These are phyloP conservation scores for Diceros bicornis DNA, from an alignment of 2,797 vertebrate genomes.

Conservation along the genomic window DNA sequence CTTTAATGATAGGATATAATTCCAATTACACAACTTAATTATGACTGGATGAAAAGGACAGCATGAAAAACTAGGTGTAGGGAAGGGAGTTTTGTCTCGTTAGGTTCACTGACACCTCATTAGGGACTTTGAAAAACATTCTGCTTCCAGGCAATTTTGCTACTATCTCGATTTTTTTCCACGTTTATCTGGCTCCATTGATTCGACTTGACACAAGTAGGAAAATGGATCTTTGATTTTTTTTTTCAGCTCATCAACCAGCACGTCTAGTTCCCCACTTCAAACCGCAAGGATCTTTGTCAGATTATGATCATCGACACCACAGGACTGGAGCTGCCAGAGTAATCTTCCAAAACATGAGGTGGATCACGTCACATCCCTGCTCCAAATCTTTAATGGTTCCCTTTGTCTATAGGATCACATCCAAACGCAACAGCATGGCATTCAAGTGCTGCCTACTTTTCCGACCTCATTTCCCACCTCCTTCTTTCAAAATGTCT, in stretches of 20 bases:
- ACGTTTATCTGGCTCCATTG: conserved; percentile 82
- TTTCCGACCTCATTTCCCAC: background rate
- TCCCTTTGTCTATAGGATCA: too few species aligned
- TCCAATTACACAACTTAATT: conserved; percentile 86
- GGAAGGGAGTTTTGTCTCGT: conserved; percentile 81
- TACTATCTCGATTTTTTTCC: conserved; percentile 76
- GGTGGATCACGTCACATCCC: rapidly evolving
- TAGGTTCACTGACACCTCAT: conserved; percentile 86
- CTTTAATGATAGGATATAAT: conserved; percentile 83
- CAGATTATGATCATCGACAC: background rate
- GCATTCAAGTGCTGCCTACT: background rate
- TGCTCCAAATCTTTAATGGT: background rate
- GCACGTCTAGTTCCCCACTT: background rate
- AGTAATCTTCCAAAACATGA: background rate
- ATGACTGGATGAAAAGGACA: conserved; percentile 84
- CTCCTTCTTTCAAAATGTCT: background rate
- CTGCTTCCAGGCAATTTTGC: conserved; percentile 85
- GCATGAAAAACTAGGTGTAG: conserved; percentile 81
- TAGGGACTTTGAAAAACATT: conserved; percentile 86
- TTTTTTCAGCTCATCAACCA: conserved; percentile 69
- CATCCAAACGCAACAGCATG: background rate
- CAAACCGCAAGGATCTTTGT: background rate
- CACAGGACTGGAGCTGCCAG: background rate
- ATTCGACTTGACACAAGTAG: conserved; percentile 83
- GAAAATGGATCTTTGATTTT: conserved; percentile 83